These are phyloP conservation scores for Styela clava DNA, from an alignment of 23 tunicate genomes.

Conservation along the genomic window DNA sequence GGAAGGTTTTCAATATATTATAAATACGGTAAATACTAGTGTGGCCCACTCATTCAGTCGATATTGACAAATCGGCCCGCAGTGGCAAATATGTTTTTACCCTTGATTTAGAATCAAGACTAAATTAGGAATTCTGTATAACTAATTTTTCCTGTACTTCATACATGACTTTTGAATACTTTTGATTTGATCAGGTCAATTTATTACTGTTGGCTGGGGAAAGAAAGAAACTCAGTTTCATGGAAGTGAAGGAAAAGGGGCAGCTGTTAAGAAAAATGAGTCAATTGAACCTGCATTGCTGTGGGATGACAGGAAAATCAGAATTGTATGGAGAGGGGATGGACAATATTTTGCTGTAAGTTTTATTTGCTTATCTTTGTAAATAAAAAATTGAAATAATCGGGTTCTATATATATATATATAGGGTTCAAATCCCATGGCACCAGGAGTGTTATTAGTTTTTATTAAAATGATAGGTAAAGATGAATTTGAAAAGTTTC, in stretches of 20 bases:
- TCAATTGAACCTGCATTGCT: background rate
- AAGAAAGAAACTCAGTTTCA: constrained; percentile 97
- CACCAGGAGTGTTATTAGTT: background rate
- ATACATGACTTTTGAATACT: too few species aligned
- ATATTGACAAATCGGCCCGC: too few species aligned
- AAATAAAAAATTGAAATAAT: too few species aligned
- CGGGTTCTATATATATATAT: too few species aligned
- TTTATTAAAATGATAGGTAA: background rate
- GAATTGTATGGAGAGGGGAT: constrained; percentile 79
- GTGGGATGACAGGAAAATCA: constrained; percentile 41
- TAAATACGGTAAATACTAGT: too few species aligned
- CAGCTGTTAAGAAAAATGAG: background rate
- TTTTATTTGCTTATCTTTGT: background rate
- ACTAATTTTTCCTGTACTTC: too few species aligned
- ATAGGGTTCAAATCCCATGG: too few species aligned
- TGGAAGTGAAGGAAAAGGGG: constrained; percentile 64
- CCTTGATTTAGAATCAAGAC: too few species aligned
- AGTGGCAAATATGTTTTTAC: too few species aligned
- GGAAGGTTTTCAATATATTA: too few species aligned
- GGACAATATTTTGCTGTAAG: constrained; percentile 88
- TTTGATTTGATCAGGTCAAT: constrained; percentile 16
- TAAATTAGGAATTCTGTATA: too few species aligned
- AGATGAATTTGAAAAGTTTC: background rate
- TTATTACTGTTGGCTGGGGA: constrained; percentile 95
- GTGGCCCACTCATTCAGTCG: too few species aligned